Evolutionary conservation across 2,888 invertebrate species (phyloP), one percentile per base, ranked within the genome.

Genomic region (Drosophila kambysellisi): DNA sequence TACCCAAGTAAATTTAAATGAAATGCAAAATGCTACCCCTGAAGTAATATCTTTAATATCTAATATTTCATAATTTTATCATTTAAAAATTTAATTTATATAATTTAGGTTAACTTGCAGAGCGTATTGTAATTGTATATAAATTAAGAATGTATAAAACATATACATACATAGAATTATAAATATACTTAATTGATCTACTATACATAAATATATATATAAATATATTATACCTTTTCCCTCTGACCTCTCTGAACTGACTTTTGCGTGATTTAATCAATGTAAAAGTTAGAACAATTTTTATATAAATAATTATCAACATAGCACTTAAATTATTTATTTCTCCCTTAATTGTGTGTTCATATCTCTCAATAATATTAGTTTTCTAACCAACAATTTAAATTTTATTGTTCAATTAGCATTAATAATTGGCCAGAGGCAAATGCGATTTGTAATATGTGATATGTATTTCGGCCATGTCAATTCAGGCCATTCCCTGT

Each of bases 101-200:
- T 29, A 11, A 35, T 29, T 25, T n/a, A 37, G 3, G 15, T 30
- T 30, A 15, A 39, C n/a, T 39, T 62, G 56, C 62, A 62, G 62
- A 62, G 62, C 33, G 56, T 62, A 56, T 33, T 56, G 25, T 56
- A 56, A 43, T 56, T 43, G 15, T 32, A 33, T 29, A 15, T 25
- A 2, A 7, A 7, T 7, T 4, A 17, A 33, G 9, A 15, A 56
- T 30, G 30, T 11, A 29, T 20, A 52, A 2, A n/a, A 5, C 8
- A 15, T 15, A 4, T 15, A 32, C 5, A 32, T 32, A 32, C 8
- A 5, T 39, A 37, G 11, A 30, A 9, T 29, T 5, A 29, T 9
- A 50, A 9, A 29, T 9, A 29, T 17, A 9, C 9, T 9, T 29
- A 12, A 7, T 39, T 39, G 35, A 35, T 5, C 25, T 25, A 25